Percentiles rank a stretch among this genome's conserved stretches.
Evolutionary conservation across 2,113 vertebrate species (phyloP).

Genomic region (Petromus typicus): DNA sequence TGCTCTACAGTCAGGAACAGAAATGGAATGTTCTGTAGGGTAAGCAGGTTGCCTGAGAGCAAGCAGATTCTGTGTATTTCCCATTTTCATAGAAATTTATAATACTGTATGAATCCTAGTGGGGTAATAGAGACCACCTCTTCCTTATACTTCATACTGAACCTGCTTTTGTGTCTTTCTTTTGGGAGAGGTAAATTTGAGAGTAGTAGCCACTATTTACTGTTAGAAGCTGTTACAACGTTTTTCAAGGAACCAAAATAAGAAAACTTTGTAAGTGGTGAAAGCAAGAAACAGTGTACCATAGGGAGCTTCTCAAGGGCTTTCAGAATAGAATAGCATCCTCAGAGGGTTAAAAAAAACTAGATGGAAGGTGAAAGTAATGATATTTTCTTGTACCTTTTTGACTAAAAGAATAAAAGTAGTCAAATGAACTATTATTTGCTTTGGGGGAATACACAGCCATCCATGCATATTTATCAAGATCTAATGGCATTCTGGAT

Average conservation of each 20-base stretch:
- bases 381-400: conserved; percentile 54
- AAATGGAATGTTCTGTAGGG: conserved; percentile 44
- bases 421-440: conserved; percentile 40
- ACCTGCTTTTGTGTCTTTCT: conserved; percentile 69
- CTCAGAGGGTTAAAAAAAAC: conserved; percentile 34
- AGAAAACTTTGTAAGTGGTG: conserved; percentile 68
- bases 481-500: background rate
- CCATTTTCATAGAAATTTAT: conserved; percentile 70
- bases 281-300: conserved; percentile 60
- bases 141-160: conserved; percentile 55
- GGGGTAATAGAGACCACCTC: conserved; percentile 53
- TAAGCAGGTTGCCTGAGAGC: conserved; percentile 23
- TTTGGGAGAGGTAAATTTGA: conserved; percentile 79
- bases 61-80: conserved; percentile 42
- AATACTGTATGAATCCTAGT: conserved; percentile 61
- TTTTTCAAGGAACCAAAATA: conserved; percentile 71
- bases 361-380: conserved; percentile 19
- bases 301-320: conserved; percentile 57
- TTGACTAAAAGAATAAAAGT: conserved; percentile 56
- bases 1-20: conserved; percentile 14
- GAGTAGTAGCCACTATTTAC: conserved; percentile 68
- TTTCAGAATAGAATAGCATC: conserved; percentile 61
- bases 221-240: conserved; percentile 56
- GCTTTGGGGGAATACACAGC: background rate
- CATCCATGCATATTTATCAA: background rate